A percentile compares a stretch with the other conserved stretches of the same genome.
Conservation (phyloP, 2,888 invertebrate species). For the Agelastica alni region DNA sequence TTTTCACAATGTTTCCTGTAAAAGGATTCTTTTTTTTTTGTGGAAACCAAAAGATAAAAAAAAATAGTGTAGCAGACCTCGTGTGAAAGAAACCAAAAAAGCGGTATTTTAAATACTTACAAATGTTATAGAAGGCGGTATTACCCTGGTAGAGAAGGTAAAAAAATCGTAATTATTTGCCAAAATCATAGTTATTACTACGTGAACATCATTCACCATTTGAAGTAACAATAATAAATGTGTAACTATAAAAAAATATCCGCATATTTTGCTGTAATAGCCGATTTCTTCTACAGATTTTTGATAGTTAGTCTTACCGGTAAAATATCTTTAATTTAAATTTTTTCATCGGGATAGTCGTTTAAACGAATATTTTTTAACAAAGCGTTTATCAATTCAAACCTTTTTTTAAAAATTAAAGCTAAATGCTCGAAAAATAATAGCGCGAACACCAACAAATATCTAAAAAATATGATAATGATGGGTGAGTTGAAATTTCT, state of each 20-base stretch:
- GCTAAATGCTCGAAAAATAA: conserved; percentile 2
- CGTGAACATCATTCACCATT: conserved; percentile 9
- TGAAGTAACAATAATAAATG: conserved; percentile 10
- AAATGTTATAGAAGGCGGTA: conserved; percentile 5
- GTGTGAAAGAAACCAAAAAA: too few species aligned
- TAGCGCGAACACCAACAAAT: background rate
- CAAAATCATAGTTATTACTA: background rate
- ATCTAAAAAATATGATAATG: background rate
- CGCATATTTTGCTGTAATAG: background rate
- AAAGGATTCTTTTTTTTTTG: too few species aligned
- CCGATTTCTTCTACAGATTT: background rate
- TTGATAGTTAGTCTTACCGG: background rate
- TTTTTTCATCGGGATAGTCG: background rate
- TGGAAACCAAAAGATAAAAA: too few species aligned
- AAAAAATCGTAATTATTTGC: too few species aligned
- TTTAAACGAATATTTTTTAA: background rate
- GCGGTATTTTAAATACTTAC: too few species aligned
- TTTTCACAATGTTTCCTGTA: too few species aligned
- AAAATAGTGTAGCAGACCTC: too few species aligned
- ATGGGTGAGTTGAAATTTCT: background rate
- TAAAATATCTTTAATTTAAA: background rate
- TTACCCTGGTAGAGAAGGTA: background rate
- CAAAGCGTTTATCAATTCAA: background rate
- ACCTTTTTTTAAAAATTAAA: conserved; percentile 8
- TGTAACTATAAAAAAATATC: conserved; percentile 2